Evolutionary conservation across 2,113 vertebrate species (phyloP), one percentile per base, ranked within the genome.

Genomic region (Uria lomvia): DNA sequence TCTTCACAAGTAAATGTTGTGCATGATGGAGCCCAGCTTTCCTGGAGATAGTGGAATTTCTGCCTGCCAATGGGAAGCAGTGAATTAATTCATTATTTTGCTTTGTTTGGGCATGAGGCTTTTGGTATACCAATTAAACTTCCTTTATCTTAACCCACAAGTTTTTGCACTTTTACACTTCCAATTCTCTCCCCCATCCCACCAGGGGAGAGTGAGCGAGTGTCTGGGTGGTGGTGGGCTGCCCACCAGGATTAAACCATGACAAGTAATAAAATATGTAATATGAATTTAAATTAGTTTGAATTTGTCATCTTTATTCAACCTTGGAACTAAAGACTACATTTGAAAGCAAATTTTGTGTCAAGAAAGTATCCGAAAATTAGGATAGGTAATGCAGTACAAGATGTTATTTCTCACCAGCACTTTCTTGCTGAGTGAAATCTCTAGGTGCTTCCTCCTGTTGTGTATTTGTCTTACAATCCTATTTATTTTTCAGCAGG

Each of bases 21-120:
- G 1, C 4, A 1, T 50, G 32, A 49, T 22, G 40, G 12, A 62
- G 6, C 4, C 6, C 8, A 21, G 0, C 11, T 49, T 80, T 49
- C 68, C 38, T 80, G 62, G 9, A 17, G 6, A 47, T 30, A 15
- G 34, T 4, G 53, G 20, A 56, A 77, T 15, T 36, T 17, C 17
- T 49, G 5, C 45, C 20, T 34, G 36, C 19, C 3, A 2, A 36
- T 36, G 6, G 12, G 40, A 77, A 85, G 8, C 8, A 23, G 30
- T 59, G 30, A 43, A 66, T 49, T 1, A 55, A 11, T 38, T 80
- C 12, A 18, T 86, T 60, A 7, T 59, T 84, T 79, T 58, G 16
- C 2, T 15, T 32, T 73, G 4, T 15, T 52, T 86, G 29, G 8
- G 5, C 8, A 30, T 3, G 5, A 6, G 50, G 23, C 2, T 66